phyloP scores from a whole-genome alignment of 2,113 vertebrate species.

The Python bivittatus region DNA sequence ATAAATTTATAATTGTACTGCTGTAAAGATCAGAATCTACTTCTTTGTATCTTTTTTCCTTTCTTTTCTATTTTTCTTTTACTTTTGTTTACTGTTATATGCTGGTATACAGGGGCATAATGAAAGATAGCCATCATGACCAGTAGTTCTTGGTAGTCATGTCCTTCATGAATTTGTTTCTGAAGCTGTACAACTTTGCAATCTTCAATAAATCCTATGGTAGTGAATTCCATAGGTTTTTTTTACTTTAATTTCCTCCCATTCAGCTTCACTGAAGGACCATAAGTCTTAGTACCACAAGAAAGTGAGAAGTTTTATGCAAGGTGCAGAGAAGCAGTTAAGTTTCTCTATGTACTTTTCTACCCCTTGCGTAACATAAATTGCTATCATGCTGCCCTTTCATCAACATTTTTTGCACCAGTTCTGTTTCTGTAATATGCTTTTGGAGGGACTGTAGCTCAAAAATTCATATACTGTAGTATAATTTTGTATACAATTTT shows the following conservation, averaged over 20 bases:
- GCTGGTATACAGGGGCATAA: not conserved
- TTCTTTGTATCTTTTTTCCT: not conserved
- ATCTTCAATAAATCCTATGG: not conserved
- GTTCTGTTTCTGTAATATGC: not conserved
- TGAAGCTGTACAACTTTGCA: not conserved
- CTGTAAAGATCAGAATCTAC: not conserved
- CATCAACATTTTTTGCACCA: not conserved
- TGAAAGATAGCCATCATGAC: not conserved
- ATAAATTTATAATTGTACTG: not conserved
- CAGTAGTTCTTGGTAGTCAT: not conserved
- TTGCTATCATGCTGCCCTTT: not conserved
- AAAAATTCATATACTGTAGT: not conserved
- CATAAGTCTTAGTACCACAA: not conserved
- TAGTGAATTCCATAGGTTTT: not conserved
- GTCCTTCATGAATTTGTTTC: not conserved
- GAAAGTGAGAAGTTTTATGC: not conserved
- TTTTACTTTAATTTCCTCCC: not conserved
- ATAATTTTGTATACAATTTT: not conserved
- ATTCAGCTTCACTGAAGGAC: not conserved
- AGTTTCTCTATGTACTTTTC: not conserved
- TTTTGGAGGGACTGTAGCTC: not conserved
- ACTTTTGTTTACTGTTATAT: not conserved
- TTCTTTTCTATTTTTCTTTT: not conserved
- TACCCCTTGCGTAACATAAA: not conserved
- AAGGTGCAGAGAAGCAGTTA: not conserved